Conservation (phyloP, 2,797 vertebrate species). For the Acanthis flammea region DNA sequence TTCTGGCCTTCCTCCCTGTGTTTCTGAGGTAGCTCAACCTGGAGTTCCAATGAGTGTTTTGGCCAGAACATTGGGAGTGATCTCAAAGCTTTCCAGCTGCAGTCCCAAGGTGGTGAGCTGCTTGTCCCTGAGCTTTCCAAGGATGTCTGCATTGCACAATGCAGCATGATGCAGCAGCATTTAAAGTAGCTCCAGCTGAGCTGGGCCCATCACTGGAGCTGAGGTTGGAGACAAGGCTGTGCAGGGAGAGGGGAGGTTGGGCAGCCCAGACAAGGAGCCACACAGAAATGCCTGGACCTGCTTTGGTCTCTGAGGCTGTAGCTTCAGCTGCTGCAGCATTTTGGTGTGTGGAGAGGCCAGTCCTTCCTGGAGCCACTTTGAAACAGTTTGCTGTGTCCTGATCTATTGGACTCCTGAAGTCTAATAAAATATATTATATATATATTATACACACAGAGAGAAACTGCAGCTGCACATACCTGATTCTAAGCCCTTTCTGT, state of each 20-base stretch:
- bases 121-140: background rate
- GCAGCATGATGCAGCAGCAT: slow-evolving; percentile 38
- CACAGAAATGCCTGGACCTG: background rate
- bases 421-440: background rate
- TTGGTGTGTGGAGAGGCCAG: background rate
- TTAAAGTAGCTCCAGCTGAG: background rate
- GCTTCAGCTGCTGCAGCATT: background rate
- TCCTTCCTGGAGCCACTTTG: background rate
- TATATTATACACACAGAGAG: background rate
- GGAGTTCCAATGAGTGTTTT: background rate
- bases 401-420: background rate
- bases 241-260: background rate
- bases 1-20: background rate
- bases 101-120: background rate
- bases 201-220: background rate
- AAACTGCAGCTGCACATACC: background rate
- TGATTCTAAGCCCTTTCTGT: background rate
- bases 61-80: background rate
- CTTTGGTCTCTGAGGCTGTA: background rate
- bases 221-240: background rate
- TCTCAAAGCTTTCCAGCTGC: background rate
- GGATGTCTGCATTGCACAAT: slow-evolving; percentile 21
- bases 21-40: background rate
- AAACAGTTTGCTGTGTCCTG: background rate
- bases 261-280: background rate